Evolutionary conservation across 2,888 invertebrate genomes (phyloP).

Genomic region (Plebejus argus): DNA sequence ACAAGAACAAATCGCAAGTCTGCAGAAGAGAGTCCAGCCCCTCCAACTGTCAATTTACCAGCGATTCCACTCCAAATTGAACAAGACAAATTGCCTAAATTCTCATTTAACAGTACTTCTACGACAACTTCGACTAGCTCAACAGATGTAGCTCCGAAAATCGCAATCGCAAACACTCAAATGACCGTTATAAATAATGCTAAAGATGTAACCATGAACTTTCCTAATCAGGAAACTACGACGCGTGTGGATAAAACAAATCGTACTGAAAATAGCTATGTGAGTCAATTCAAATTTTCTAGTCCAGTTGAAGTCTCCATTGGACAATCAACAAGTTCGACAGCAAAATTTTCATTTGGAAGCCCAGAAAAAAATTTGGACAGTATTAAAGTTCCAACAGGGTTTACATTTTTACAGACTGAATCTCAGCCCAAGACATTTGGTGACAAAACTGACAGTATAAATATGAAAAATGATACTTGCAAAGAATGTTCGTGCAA

Average conservation of each 20-base stretch:
- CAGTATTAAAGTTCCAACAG: conserved; percentile 33
- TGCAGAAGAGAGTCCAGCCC: conserved; percentile 43
- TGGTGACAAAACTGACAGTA: background rate
- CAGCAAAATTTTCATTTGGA: conserved; percentile 53
- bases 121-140: conserved; percentile 2
- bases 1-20: conserved; percentile 51
- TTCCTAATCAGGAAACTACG: background rate
- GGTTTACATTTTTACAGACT: background rate
- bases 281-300: conserved; percentile 54
- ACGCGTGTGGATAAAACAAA: conserved; percentile 37
- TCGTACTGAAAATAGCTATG: conserved; percentile 42
- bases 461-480: background rate
- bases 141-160: conserved; percentile 35
- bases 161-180: background rate
- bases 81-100: conserved; percentile 60
- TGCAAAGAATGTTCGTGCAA: conserved; percentile 21
- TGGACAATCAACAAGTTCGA: conserved; percentile 43
- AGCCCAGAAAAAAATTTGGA: conserved; percentile 54
- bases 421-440: background rate
- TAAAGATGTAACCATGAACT: background rate
- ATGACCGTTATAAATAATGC: conserved; percentile 20
- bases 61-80: conserved; percentile 58
- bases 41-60: conserved; percentile 54
- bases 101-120: conserved; percentile 49
- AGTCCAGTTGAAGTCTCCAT: conserved; percentile 54